These are phyloP conservation scores for Perca flavescens DNA, from an alignment of 2,113 vertebrate genomes.

Conservation along the genomic window DNA sequence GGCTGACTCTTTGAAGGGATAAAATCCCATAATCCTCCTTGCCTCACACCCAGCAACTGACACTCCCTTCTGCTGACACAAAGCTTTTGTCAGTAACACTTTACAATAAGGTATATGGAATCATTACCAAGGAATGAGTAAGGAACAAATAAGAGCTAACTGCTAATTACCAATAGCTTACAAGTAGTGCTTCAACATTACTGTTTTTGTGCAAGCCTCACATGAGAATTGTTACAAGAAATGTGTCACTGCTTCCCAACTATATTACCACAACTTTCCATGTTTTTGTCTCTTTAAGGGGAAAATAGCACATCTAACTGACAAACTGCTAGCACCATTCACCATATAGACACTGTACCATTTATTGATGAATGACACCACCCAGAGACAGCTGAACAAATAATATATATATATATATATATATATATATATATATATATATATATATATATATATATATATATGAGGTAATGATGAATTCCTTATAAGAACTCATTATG, in stretches of 20 bases:
- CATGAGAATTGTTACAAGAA: not conserved
- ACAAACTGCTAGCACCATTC: not conserved
- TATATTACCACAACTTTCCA: not conserved
- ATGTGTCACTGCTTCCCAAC: not conserved
- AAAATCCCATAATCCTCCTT: slow-evolving; percentile 77
- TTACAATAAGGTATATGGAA: slow-evolving; percentile 23
- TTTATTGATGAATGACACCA: not conserved
- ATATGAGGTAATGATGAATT: not conserved
- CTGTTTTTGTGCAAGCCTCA: not conserved
- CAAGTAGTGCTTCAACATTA: not conserved
- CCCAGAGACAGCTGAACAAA: no score
- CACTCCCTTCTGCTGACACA: slow-evolving; percentile 63
- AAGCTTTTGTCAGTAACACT: slow-evolving; percentile 54
- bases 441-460: no score
- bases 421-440: no score
- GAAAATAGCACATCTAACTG: not conserved
- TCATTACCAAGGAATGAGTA: slow-evolving; percentile 16
- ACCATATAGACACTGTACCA: not conserved
- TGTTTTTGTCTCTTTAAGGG: not conserved
- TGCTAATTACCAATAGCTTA: slow-evolving; percentile 35
- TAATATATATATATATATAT: no score
- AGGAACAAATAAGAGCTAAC: slow-evolving; percentile 26
- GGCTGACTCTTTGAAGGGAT: slow-evolving; percentile 76
- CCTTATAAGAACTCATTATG: not conserved
- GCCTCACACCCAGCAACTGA: slow-evolving; percentile 55